Percentiles rank a stretch among this genome's conserved stretches.
phyloP scores from a whole-genome alignment of 2,113 vertebrate species.

The Caracal caracal region DNA sequence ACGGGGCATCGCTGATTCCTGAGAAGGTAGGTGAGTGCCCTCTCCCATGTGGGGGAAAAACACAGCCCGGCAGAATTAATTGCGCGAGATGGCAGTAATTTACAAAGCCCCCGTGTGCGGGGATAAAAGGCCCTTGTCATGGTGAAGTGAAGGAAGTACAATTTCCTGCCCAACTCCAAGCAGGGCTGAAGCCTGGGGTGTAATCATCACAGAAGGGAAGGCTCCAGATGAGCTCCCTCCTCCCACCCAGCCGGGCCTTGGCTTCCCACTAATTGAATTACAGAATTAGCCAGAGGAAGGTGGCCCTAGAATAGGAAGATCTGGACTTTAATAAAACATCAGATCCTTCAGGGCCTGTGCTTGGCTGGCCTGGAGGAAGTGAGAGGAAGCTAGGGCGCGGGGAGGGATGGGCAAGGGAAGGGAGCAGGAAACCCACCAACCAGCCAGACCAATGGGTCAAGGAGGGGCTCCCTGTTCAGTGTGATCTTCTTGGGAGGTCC shows the following conservation, averaged over 20 bases:
- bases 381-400: not conserved
- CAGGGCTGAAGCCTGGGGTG: slow-evolving; percentile 69
- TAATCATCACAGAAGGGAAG: slow-evolving; percentile 71
- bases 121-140: slow-evolving; percentile 81
- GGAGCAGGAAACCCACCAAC: not conserved
- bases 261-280: slow-evolving; percentile 78
- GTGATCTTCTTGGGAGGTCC: not conserved
- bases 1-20: not conserved
- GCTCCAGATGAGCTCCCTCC: slow-evolving; percentile 43
- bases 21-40: slow-evolving; percentile 28
- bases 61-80: slow-evolving; percentile 78
- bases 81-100: slow-evolving; percentile 75
- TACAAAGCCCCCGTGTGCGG: slow-evolving; percentile 70
- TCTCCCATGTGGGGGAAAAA: slow-evolving; percentile 34
- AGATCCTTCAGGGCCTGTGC: slow-evolving; percentile 37
- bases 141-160: slow-evolving; percentile 81
- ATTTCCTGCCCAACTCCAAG: slow-evolving; percentile 78
- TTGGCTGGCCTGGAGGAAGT: slow-evolving; percentile 39
- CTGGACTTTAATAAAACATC: slow-evolving; percentile 72
- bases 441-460: not conserved
- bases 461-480: not conserved
- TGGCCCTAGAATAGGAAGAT: slow-evolving; percentile 56
- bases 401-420: not conserved
- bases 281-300: slow-evolving; percentile 75
- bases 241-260: slow-evolving; percentile 53